Evolutionary conservation across 1,140 invertebrate species (phyloP).

Genomic region (Drosophila repleta): DNA sequence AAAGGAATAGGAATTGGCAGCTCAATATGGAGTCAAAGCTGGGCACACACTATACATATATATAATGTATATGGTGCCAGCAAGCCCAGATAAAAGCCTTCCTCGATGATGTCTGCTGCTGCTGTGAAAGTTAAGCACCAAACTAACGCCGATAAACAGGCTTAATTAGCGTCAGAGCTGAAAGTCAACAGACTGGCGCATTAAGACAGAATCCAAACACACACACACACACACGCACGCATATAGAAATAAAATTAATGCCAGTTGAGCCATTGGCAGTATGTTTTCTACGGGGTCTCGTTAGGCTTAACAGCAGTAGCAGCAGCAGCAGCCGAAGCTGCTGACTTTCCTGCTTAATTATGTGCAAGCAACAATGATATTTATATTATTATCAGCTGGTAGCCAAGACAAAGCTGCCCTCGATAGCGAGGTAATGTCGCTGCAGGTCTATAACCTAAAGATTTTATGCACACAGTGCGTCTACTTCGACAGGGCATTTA

Average conservation of each 20-base stretch:
- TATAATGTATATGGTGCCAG: slow-evolving; percentile 2
- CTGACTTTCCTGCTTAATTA: slow-evolving; percentile 65
- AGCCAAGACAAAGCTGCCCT: slow-evolving; percentile 45
- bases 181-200: slow-evolving; percentile 78
- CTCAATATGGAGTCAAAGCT: background rate
- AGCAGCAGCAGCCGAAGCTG: slow-evolving; percentile 1
- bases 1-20: slow-evolving; percentile 8
- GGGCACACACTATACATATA: background rate
- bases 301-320: slow-evolving; percentile 35
- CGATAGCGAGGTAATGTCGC: slow-evolving; percentile 32
- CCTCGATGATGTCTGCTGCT: slow-evolving; percentile 9
- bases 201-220: slow-evolving; percentile 57
- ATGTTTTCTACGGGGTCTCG: slow-evolving; percentile 58
- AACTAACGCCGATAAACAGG: slow-evolving; percentile 80
- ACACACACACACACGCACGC: slow-evolving; percentile 6
- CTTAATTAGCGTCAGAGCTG: slow-evolving; percentile 78
- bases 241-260: slow-evolving; percentile 56
- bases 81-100: slow-evolving; percentile 26
- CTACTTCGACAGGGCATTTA: slow-evolving; percentile 11
- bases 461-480: slow-evolving; percentile 48
- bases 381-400: slow-evolving; percentile 72
- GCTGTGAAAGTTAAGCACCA: slow-evolving; percentile 60
- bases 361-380: slow-evolving; percentile 81
- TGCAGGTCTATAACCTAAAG: slow-evolving; percentile 39
- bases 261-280: slow-evolving; percentile 34